phyloP scores from a whole-genome alignment of 2,888 invertebrate species.

The Drosophila fungiperda region DNA sequence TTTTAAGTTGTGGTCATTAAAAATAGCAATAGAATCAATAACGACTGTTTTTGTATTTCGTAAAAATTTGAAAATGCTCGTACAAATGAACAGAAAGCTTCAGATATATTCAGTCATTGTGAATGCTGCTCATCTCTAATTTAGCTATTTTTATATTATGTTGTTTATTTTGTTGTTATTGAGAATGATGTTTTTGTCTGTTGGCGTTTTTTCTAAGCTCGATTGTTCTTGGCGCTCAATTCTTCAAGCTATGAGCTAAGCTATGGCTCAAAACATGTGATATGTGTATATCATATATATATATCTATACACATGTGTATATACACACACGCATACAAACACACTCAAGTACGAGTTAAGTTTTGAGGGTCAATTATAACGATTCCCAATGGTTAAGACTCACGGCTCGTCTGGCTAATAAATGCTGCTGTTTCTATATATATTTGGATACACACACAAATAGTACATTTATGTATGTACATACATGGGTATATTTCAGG shows the following conservation, averaged over 20 bases:
- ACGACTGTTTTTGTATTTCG: background rate
- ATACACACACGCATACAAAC: slow-evolving; percentile 2
- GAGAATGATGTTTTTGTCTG: slow-evolving; percentile 17
- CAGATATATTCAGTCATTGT: slow-evolving; percentile 13
- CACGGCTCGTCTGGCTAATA: slow-evolving; percentile 51
- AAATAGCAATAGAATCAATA: background rate
- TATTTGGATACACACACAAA: background rate
- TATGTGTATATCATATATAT: slow-evolving; percentile 18
- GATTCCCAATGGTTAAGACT: slow-evolving; percentile 50
- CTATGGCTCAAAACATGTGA: slow-evolving; percentile 32
- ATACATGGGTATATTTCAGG: slow-evolving; percentile 3
- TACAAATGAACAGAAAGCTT: background rate
- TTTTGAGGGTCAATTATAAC: slow-evolving; percentile 76
- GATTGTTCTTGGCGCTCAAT: slow-evolving; percentile 33
- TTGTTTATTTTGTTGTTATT: slow-evolving; percentile 7
- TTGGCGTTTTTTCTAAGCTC: slow-evolving; percentile 37
- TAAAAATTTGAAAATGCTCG: background rate
- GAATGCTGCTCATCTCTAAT: slow-evolving; percentile 40
- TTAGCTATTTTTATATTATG: slow-evolving; percentile 5
- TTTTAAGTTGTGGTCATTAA: background rate
- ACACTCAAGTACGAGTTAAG: slow-evolving; percentile 26
- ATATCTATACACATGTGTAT: background rate
- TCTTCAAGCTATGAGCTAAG: slow-evolving; percentile 50
- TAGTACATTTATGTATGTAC: background rate
- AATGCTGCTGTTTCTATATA: slow-evolving; percentile 13